Evolutionary conservation across 2,888 invertebrate species (phyloP).

Genomic region (Tolmerus cingulatus): DNA sequence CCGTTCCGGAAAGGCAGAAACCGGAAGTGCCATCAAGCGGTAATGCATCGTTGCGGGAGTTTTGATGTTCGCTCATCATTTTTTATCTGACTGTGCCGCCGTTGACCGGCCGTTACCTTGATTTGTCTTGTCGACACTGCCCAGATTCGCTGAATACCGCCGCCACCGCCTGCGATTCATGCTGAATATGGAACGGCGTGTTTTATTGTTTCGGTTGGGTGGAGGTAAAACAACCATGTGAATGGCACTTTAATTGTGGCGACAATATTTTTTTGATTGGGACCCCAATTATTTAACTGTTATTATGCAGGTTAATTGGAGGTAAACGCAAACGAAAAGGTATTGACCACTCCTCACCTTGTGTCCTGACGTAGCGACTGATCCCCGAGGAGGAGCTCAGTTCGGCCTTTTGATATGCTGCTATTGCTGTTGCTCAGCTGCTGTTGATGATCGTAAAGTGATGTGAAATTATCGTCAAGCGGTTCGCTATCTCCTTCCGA

Average conservation of each 20-base stretch:
- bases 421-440: conserved; percentile 57
- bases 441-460: conserved; percentile 48
- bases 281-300: neutral
- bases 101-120: neutral
- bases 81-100: neutral
- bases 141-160: neutral
- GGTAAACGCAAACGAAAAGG: neutral
- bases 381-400: conserved; percentile 63
- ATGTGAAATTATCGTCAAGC: conserved; percentile 48
- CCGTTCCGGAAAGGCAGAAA: conserved; percentile 19
- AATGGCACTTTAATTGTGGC: neutral
- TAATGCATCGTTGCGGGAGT: neutral
- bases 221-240: neutral
- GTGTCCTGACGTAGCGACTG: conserved; percentile 60
- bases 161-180: neutral
- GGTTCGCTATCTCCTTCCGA: conserved; percentile 55
- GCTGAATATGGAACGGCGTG: neutral
- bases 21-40: conserved; percentile 31
- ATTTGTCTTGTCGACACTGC: neutral
- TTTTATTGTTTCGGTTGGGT: neutral
- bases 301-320: neutral
- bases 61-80: neutral
- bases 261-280: neutral
- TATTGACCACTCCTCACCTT: conserved; percentile 54
- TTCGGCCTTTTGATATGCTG: conserved; percentile 65